phyloP scores from a whole-genome alignment of 1,140 invertebrate species.

The Probaryconus sp. region DNA sequence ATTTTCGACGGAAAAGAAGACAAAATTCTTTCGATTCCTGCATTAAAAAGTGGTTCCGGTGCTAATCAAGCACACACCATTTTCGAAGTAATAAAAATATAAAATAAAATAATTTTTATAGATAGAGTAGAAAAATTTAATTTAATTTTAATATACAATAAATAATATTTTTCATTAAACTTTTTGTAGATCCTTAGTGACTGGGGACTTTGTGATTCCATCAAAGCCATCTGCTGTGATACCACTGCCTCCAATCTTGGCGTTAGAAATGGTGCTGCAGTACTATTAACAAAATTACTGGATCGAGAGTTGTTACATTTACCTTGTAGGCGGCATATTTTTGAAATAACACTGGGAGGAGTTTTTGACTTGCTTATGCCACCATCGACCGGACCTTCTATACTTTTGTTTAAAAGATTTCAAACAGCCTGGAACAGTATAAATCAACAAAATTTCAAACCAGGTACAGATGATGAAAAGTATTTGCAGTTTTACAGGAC shows the following conservation, averaged over 20 bases:
- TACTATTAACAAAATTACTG: neutral
- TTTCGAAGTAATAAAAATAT: too few species aligned
- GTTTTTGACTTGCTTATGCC: slow-evolving; percentile 26
- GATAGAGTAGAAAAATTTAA: too few species aligned
- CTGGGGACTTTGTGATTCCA: neutral
- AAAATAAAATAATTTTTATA: too few species aligned
- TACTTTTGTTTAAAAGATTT: slow-evolving; percentile 62
- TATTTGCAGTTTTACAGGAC: too few species aligned
- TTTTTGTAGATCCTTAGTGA: too few species aligned
- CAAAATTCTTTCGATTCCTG: too few species aligned
- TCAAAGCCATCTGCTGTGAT: slow-evolving; percentile 1
- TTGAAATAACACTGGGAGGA: slow-evolving; percentile 14
- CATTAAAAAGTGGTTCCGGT: too few species aligned
- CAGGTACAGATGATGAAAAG: too few species aligned
- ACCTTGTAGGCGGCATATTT: slow-evolving; percentile 16
- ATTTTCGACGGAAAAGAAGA: too few species aligned
- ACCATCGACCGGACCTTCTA: slow-evolving; percentile 54
- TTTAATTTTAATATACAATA: too few species aligned
- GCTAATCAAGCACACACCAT: too few species aligned
- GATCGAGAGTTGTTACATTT: slow-evolving; percentile 6
- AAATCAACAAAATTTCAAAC: slow-evolving; percentile 53
- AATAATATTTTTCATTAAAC: too few species aligned
- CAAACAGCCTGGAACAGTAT: slow-evolving; percentile 43
- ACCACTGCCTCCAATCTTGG: slow-evolving; percentile 9
- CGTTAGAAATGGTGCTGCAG: slow-evolving; percentile 1